These are phyloP conservation scores for Mustelus asterias DNA, from an alignment of 2,113 vertebrate genomes.

Conservation along the genomic window DNA sequence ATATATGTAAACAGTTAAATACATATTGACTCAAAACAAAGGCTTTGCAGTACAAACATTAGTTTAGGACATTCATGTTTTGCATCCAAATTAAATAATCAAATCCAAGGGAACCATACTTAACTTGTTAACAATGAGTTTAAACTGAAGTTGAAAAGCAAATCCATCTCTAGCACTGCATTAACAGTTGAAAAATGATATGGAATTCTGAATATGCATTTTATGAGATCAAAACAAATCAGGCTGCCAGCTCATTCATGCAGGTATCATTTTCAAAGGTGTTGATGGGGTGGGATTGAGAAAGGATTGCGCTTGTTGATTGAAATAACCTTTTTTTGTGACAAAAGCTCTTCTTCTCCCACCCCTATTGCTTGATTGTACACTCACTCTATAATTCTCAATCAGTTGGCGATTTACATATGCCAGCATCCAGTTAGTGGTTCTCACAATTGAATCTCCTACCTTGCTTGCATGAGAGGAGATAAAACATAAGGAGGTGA, in stretches of 20 bases:
- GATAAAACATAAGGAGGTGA: conserved; percentile 39
- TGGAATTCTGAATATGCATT: neutral
- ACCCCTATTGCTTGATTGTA: neutral
- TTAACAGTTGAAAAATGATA: neutral
- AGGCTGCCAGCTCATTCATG: neutral
- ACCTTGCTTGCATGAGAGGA: conserved; percentile 49
- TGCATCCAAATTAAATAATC: neutral
- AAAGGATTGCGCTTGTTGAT: neutral
- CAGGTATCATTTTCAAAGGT: neutral
- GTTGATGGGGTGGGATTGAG: neutral
- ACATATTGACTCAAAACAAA: neutral
- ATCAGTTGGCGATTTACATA: neutral
- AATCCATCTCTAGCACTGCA: neutral
- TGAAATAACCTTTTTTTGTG: neutral
- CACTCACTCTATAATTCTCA: neutral
- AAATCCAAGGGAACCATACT: neutral
- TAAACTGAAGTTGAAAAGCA: neutral
- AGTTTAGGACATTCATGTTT: neutral
- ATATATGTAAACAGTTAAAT: neutral
- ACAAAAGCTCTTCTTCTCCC: neutral
- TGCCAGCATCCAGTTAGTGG: neutral
- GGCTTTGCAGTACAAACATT: neutral
- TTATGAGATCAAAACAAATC: neutral
- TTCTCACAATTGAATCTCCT: conserved; percentile 36
- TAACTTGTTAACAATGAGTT: neutral